Evolutionary conservation across 1,140 invertebrate genomes (phyloP), one percentile per base, ranked within the genome.

Genomic region (Bombus pyrosoma): DNA sequence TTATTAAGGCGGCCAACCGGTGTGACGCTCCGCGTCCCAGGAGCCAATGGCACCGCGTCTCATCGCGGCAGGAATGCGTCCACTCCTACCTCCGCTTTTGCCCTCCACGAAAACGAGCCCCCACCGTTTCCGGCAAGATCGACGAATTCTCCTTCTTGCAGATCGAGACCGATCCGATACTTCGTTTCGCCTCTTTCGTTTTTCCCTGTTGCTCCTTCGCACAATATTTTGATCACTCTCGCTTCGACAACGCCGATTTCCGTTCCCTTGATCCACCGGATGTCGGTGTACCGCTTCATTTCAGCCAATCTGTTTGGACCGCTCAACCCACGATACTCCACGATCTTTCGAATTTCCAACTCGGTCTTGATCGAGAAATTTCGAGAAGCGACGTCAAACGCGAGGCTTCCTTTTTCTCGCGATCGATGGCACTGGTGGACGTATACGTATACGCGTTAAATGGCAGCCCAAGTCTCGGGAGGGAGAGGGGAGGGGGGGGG

Each of bases 1-100:
- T 94, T 91, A 94, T 94, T 94, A 94, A 93, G 92, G 88, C 91
- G 91, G 93, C 93, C 93, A 94, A 94, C 93, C 93, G 90, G 93
- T 94, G 93, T 94, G 93, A 94, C 93, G 94, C 92, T 92, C 87
- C 87, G 90, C 90, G 86, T 87, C 79, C 90, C 89, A 83, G 90
- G 91, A 93, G 91, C 93, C 93, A 94, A 93, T 94, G 92, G 87
- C 92, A 93, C 90, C 86, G 90, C 88, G 90, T 91, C 90, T 94
- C 91, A 92, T 93, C 91, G 91, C 89, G 86, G 74, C 84, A 91
- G 90, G 92, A 93, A 93, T 93, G 91, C 91, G 91, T 92, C 80
- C 93, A 93, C 90, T 93, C 92, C 86, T 81, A 86, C 87, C 89
- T 87, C 71, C 76, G 72, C 83, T 87, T 73, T 85, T 87, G 74